Base-by-base conservation (phyloP, 2,888 invertebrate species). In the Polyommatus iphigenia region DNA sequence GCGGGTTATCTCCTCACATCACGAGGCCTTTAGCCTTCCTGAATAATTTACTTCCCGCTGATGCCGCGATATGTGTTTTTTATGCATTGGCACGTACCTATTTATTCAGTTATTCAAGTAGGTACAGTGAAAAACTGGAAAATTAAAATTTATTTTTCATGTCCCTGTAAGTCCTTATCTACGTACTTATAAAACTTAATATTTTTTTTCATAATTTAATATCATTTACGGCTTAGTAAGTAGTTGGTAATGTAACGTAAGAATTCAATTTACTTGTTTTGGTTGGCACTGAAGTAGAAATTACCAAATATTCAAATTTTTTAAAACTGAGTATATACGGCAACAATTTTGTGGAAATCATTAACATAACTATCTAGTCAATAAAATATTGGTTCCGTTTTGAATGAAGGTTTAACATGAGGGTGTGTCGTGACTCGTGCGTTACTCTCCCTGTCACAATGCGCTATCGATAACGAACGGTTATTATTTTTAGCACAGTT, bases 1-100 rank as follows among this genome's bases (percentile, higher is more conserved):
- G 87, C 85, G 87, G 89, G 89, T 91, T 92, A 93, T 92, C 92
- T 90, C 87, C 89, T 89, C 90, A 89, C 88, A 92, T 91, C 91
- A 89, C 79, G 80, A 79, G 80, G 80, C 82, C 82, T 85, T 85
- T 84, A 85, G 81, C 82, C 82, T 85, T 81, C 81, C 82, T 83
- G 88, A 89, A 89, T 89, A 88, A 88, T 91, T 89, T 88, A 89
- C 88, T 85, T 87, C 86, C 86, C 83, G 84, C 81, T 85, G 86
- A 86, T 88, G 86, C 82, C 82, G 82, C 83, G 82, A 84, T 84
- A 85, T 86, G 86, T 81, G 85, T 80, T 79, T 81, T 85, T 85
- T 85, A 84, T 85, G 82, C 81, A 71, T 62, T 32, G 67, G 29
- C 29, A 67, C 29, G 67, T 67, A 67, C 15, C 4, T 15, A 67